Base-by-base conservation (phyloP, 2,113 vertebrate genomes). In the Tonatia bakeri region DNA sequence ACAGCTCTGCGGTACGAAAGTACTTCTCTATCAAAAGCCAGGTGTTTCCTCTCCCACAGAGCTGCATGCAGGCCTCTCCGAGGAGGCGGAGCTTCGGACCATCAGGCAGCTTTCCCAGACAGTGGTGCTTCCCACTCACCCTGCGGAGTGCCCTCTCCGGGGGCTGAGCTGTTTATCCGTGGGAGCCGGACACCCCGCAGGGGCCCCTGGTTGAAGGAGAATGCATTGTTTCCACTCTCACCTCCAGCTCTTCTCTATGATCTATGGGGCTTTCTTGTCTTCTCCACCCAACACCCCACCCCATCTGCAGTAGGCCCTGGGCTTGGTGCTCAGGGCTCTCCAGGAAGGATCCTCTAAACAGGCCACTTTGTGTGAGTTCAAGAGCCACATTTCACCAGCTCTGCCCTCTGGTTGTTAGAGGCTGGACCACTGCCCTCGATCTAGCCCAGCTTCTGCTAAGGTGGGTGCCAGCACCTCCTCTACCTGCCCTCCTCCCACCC, bases 111-210 rank as follows among this genome's bases (percentile, higher is more conserved):
- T 73, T n/a, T 80, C 43, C 14, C 90, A 61, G 89, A 85, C 11
- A 38, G 50, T 15, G 85, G 87, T 76, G 70, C 79, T 69, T 97
- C 87, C 76, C 87, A 79, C 64, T 94, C 93, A 79, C 90, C n/a
- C 69, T 61, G 80, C 1, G 0, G 7, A 47, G 31, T 36, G 10
- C 38, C 87, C 28, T 64, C 76, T 52, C 50, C 7, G 0, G 43
- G 80, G 65, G 67, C 45, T 54, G 59, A 5, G 22, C 87, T 80
- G 54, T 90, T 91, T 76, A 70, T 50, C 52, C 64, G 0, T 4
- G 72, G 92, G 87, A 92, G 24, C 76, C 11, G 15, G 87, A 28
- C 14, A 15, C n/a, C 19, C 93, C 36, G 10, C 15, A 72, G 31
- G 43, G 70, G 19, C 20, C 22, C 19, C 28, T 38, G 59, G 26